Evolutionary conservation across 2,797 vertebrate genomes (phyloP).

Genomic region (Phoebastria nigripes): DNA sequence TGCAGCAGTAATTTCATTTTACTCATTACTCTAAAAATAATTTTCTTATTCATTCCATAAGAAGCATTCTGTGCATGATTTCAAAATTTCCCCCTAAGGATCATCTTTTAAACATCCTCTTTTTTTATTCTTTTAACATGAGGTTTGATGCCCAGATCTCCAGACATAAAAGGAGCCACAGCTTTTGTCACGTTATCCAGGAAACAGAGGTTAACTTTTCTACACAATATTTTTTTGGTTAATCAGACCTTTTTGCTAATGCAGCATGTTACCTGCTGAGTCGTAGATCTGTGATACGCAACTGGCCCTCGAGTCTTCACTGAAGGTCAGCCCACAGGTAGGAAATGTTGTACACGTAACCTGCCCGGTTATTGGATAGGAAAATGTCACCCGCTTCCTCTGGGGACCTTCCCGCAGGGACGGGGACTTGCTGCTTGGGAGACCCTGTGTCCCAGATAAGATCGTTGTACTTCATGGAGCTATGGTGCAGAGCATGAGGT

Average conservation of each 20-base stretch:
- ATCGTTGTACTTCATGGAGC: accelerated
- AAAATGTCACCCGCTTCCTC: background rate
- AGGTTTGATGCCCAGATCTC: background rate
- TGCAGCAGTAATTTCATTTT: background rate
- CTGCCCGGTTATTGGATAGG: background rate
- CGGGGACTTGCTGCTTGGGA: background rate
- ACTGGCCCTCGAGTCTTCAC: background rate
- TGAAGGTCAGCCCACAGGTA: background rate
- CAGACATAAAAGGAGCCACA: background rate
- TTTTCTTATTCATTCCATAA: background rate
- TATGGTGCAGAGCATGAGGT: background rate
- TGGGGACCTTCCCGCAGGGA: background rate
- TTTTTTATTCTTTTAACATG: background rate
- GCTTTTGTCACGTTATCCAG: background rate
- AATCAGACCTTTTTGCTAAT: background rate
- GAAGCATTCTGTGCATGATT: background rate
- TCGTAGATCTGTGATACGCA: background rate
- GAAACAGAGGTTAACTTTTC: background rate
- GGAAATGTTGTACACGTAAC: background rate
- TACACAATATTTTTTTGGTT: background rate
- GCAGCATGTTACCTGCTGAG: background rate
- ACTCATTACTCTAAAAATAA: background rate
- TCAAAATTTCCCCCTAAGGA: background rate
- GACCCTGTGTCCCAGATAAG: too few relatives aligned
- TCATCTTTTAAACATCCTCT: background rate